phyloP scores from a whole-genome alignment of 2,113 vertebrate species.

The Nesogale talazaci region DNA sequence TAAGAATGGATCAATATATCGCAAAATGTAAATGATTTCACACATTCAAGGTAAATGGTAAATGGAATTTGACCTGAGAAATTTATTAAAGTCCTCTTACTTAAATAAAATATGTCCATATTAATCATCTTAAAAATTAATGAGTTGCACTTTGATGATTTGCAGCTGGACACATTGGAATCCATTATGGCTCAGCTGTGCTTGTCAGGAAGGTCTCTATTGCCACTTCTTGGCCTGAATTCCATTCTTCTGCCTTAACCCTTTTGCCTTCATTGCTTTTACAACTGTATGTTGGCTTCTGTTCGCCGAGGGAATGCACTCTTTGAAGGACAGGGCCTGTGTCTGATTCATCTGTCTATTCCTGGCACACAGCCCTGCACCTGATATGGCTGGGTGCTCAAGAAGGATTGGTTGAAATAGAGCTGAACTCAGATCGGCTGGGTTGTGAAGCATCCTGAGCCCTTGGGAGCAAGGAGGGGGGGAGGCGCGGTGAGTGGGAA shows the following conservation, averaged over 20 bases:
- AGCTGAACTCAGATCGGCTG: background rate
- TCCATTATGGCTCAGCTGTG: background rate
- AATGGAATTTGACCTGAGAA: background rate
- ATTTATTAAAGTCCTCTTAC: background rate
- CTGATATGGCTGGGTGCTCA: background rate
- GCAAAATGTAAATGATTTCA: background rate
- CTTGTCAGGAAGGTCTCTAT: background rate
- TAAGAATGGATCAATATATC: background rate
- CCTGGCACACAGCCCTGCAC: too few relatives aligned
- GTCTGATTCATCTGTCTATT: background rate
- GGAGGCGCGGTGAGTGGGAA: too few relatives aligned
- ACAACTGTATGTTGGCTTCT: background rate
- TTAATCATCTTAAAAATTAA: conserved; percentile 11
- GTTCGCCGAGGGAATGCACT: background rate
- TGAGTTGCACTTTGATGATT: conserved; percentile 9
- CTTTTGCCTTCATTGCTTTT: background rate
- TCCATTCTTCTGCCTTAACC: background rate
- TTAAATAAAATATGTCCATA: background rate
- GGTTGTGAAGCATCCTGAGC: background rate
- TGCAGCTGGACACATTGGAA: background rate
- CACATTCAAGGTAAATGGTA: background rate
- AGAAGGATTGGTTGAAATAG: background rate
- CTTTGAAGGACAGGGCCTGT: background rate
- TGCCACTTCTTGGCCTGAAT: background rate
- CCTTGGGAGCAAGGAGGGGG: background rate